These are phyloP conservation scores for Parazoanthus darwini DNA, from an alignment of 92 coral and sea anemone genomes.

Conservation along the genomic window DNA sequence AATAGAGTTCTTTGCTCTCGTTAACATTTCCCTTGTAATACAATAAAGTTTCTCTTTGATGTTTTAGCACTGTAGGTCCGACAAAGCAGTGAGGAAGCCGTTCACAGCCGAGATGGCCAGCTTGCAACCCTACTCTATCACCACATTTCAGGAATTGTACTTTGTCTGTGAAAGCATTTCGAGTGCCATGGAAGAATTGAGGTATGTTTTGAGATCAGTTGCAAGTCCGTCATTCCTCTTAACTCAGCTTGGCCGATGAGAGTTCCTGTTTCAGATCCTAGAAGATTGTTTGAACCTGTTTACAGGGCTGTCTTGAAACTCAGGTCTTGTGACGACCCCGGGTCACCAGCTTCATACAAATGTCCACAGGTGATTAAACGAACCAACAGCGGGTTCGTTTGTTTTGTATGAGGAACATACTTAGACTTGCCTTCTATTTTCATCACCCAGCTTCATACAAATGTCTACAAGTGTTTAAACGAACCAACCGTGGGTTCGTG, in stretches of 20 bases:
- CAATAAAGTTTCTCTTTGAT: background rate
- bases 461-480: no score
- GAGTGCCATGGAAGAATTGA: slow-evolving; percentile 29
- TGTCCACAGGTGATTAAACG: no score
- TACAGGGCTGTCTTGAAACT: background rate
- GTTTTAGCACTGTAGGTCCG: slow-evolving; percentile 15
- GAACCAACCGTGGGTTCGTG: no score
- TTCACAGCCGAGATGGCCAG: slow-evolving; percentile 4
- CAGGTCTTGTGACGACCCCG: no score
- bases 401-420: no score
- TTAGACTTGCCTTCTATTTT: no score
- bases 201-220: slow-evolving; percentile 11
- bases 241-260: background rate
- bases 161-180: slow-evolving; percentile 31
- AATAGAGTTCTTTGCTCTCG: background rate
- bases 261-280: no score
- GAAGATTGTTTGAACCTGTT: background rate
- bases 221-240: background rate
- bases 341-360: no score
- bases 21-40: background rate
- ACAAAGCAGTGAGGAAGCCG: slow-evolving; percentile 18
- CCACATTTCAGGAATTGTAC: slow-evolving; percentile 22
- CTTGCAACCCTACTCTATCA: slow-evolving; percentile 27
- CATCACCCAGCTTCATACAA: no score
- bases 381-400: no score